Conservation (phyloP, 2,113 vertebrate genomes). For the Microcebus jonahi region DNA sequence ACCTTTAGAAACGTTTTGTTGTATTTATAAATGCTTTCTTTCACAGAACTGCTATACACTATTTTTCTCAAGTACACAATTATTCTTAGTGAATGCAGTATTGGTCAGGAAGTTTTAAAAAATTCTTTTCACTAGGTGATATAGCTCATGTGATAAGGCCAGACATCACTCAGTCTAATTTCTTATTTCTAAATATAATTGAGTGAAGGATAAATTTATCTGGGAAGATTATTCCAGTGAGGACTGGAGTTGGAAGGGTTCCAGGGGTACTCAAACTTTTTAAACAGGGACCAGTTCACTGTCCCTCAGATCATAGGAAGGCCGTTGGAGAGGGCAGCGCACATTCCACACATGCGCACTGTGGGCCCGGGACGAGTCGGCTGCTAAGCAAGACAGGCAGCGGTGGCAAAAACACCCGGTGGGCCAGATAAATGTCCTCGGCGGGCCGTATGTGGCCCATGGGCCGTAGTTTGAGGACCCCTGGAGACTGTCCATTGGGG, state of each 20-base stretch:
- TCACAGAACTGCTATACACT: background rate
- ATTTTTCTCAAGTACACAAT: conserved; percentile 36
- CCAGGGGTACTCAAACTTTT: too few relatives aligned
- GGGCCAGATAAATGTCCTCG: too few relatives aligned
- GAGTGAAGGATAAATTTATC: background rate
- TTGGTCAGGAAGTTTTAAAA: background rate
- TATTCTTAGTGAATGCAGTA: background rate
- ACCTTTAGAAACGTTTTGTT: background rate
- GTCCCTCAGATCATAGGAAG: too few relatives aligned
- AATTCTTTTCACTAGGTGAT: background rate
- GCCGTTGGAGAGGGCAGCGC: too few relatives aligned
- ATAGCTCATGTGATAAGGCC: background rate
- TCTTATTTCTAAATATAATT: conserved; percentile 21
- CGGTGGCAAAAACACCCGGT: too few relatives aligned
- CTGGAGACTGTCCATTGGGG: background rate
- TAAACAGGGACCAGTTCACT: too few relatives aligned
- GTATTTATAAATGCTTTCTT: background rate
- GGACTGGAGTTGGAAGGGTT: background rate
- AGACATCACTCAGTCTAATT: background rate
- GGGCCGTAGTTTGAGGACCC: too few relatives aligned
- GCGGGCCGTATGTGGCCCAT: too few relatives aligned
- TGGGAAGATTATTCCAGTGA: background rate
- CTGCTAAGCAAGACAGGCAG: too few relatives aligned
- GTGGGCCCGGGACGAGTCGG: too few relatives aligned
- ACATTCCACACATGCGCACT: too few relatives aligned